A percentile compares a stretch with the other conserved stretches of the same genome.
phyloP scores from a whole-genome alignment of 2,888 invertebrate species.

The Stratiomys singularior region DNA sequence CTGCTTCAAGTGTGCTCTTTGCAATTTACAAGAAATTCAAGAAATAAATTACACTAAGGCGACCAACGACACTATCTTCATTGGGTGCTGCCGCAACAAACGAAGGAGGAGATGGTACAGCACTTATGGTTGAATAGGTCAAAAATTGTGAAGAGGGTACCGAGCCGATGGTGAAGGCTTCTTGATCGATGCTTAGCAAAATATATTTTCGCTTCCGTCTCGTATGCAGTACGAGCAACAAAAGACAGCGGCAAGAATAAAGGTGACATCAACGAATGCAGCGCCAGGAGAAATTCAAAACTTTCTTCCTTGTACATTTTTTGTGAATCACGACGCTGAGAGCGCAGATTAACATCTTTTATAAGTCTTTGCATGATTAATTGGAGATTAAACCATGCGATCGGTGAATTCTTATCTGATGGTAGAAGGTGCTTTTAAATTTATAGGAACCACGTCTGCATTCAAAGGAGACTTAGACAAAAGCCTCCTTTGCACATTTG shows the following conservation, averaged over 20 bases:
- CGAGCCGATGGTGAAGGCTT: neutral
- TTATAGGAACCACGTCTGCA: too few species aligned
- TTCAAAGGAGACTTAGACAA: too few species aligned
- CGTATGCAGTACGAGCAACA: too few species aligned
- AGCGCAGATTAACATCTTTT: neutral
- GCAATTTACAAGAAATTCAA: conserved; percentile 6
- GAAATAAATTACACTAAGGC: neutral
- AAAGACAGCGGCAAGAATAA: neutral
- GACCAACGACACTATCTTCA: neutral
- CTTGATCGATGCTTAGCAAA: neutral
- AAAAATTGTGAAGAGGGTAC: neutral
- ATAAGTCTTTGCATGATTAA: too few species aligned
- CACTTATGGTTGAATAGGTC: conserved; percentile 12
- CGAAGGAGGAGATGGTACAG: neutral
- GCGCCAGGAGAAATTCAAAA: neutral
- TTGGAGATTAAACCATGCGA: too few species aligned
- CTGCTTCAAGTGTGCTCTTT: neutral
- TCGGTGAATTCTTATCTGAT: too few species aligned
- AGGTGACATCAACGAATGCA: conserved; percentile 1
- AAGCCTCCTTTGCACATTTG: too few species aligned
- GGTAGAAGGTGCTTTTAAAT: too few species aligned
- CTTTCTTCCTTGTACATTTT: neutral
- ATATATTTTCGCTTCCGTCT: neutral
- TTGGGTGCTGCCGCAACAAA: neutral
- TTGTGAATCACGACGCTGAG: neutral